Base-by-base conservation (phyloP, 1,140 invertebrate genomes). In the Hydropsyche tenuis region DNA sequence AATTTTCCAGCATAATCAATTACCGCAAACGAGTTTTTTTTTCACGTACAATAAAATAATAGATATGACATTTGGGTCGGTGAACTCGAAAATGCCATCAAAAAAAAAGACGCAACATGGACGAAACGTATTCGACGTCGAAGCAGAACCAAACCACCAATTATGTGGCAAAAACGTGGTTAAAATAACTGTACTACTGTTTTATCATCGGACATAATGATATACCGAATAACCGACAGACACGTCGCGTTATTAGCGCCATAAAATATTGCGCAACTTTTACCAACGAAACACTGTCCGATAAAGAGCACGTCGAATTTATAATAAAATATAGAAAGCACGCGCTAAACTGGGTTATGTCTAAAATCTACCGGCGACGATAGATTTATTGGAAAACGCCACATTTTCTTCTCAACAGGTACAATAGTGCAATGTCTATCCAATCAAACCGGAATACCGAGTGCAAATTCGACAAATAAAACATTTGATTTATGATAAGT, bases 161-260 rank as follows among this genome's bases (percentile, higher is more conserved):
- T 68, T 68, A 68, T 68, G 37, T 68, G 43, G 65, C 65, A 68
- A 68, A 68, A 68, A 68, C 65, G 65, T 68, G 65, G 65, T 68
- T 68, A 45, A 46, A 68, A 48, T 68, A 68, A 68, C 65, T 48
- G 65, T 68, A 68, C 65, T 48, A 27, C 42, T 18, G 45, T 46
- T 68, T 68, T 68, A 68, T 68, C 30, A 16, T 12, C 63, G 42
- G 18, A 9, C 18, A 20, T 66, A 66, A 66, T 66, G 63, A 66
- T 66, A 66, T 48, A 68, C 23, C 45, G n/a, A 68, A 48, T 18
- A 60, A n/a, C 22, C 65, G 64, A 23, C 42, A 20, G 22, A 48
- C 30, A 60, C 22, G 56, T 60, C 56, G 20, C 48, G 48, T 53
- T 37, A 37, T 37, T 53, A 60, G 56, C 22, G 56, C 56, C 18